Conservation (phyloP, 53 echinoderm and acorn worm genomes). For the Arbacia lixula region DNA sequence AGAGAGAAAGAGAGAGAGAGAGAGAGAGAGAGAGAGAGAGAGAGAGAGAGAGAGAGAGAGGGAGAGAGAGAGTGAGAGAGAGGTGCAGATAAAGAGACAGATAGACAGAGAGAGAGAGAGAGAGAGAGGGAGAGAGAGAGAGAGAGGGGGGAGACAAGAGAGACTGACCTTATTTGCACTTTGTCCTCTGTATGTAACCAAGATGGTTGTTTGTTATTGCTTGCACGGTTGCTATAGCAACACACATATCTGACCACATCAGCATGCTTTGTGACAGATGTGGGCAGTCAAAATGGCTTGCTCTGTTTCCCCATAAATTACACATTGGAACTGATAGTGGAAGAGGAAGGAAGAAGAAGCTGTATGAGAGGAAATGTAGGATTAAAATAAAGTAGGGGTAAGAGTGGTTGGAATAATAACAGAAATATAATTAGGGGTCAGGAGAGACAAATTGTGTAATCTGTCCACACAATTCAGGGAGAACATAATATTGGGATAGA, state of each 20-base stretch:
- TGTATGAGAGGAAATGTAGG: too few relatives aligned
- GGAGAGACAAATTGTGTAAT: too few relatives aligned
- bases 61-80: not conserved
- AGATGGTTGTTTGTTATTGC: conserved; percentile 57
- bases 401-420: too few relatives aligned
- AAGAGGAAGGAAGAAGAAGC: too few relatives aligned
- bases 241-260: conserved; percentile 48
- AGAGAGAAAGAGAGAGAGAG: not conserved
- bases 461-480: too few relatives aligned
- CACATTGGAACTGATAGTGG: too few relatives aligned
- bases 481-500: too few relatives aligned
- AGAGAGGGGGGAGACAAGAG: not conserved
- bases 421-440: too few relatives aligned
- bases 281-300: conserved; percentile 16
- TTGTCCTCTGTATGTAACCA: conserved; percentile 44
- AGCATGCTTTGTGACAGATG: conserved; percentile 39
- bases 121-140: not conserved
- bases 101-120: not conserved
- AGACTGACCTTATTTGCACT: conserved; percentile 44
- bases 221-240: conserved; percentile 22
- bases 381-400: too few relatives aligned
- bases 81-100: not conserved
- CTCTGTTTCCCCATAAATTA: too few relatives aligned
- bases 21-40: not conserved
- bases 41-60: not conserved